phyloP scores from a whole-genome alignment of 2,888 invertebrate genomes.

The Bellardia pandia region DNA sequence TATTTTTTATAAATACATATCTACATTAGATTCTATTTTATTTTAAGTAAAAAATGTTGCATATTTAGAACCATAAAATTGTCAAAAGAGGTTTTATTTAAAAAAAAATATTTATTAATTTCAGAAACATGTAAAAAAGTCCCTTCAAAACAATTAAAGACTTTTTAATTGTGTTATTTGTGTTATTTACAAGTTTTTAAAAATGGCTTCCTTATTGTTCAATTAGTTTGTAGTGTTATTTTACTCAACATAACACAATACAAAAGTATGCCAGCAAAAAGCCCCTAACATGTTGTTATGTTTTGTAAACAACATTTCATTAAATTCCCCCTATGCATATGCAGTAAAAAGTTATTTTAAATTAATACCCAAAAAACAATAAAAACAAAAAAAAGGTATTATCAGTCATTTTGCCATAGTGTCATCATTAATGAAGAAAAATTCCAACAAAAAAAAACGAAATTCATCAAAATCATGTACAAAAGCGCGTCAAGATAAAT shows the following conservation, averaged over 20 bases:
- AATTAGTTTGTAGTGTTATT: too few species aligned
- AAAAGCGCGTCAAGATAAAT: constrained; percentile 61
- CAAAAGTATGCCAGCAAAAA: constrained; percentile 29
- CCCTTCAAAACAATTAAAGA: neutral
- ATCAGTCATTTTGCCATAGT: constrained; percentile 64
- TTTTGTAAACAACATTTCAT: constrained; percentile 44
- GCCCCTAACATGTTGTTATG: constrained; percentile 41
- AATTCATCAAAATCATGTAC: constrained; percentile 74
- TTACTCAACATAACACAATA: neutral
- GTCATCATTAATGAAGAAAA: constrained; percentile 59
- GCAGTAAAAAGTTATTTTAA: constrained; percentile 10
- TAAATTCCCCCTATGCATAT: constrained; percentile 35
- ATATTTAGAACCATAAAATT: too few species aligned
- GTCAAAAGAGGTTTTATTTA: neutral
- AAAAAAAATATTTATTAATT: neutral
- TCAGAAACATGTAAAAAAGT: too few species aligned
- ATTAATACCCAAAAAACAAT: constrained; percentile 18
- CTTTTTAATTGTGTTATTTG: neutral
- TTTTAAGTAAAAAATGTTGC: too few species aligned
- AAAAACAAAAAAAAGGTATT: constrained; percentile 53
- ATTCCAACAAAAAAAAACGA: constrained; percentile 71
- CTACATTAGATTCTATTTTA: too few species aligned
- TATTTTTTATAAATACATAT: too few species aligned
- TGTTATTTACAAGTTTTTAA: neutral
- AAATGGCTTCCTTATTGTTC: constrained; percentile 39